phyloP scores from a whole-genome alignment of 1,140 invertebrate genomes.

The Drosophila navojoa region DNA sequence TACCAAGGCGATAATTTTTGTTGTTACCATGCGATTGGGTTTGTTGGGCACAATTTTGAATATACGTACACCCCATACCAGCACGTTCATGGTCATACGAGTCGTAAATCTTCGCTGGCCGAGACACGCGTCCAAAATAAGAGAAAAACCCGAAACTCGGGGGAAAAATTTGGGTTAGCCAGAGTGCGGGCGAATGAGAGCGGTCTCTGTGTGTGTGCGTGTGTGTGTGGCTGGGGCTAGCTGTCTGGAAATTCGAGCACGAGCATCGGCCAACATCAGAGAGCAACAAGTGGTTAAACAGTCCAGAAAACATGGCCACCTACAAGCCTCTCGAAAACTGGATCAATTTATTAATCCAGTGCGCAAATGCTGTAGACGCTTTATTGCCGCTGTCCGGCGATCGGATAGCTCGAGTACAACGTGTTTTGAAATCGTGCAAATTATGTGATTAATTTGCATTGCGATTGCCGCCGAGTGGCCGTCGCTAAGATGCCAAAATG shows the following conservation, averaged over 20 bases:
- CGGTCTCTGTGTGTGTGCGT: background rate
- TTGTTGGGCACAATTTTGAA: constrained; percentile 4
- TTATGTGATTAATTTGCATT: constrained; percentile 51
- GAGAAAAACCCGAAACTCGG: constrained; percentile 16
- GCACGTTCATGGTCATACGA: constrained; percentile 58
- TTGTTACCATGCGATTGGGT: constrained; percentile 13
- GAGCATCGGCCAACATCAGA: constrained; percentile 38
- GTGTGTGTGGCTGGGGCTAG: background rate
- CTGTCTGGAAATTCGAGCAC: constrained; percentile 15
- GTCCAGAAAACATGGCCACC: constrained; percentile 46
- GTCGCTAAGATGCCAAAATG: constrained; percentile 37
- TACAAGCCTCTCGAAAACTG: constrained; percentile 38
- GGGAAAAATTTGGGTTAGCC: constrained; percentile 38
- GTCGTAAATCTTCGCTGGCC: constrained; percentile 50
- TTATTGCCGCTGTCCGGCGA: constrained; percentile 7
- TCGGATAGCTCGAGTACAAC: constrained; percentile 27
- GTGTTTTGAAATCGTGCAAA: constrained; percentile 48
- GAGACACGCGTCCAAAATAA: constrained; percentile 39
- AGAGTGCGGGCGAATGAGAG: background rate
- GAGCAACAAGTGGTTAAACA: constrained; percentile 51
- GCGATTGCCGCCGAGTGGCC: constrained; percentile 14
- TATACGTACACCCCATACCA: constrained; percentile 36
- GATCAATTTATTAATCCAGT: constrained; percentile 55
- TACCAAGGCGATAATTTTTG: constrained; percentile 46
- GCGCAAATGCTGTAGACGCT: constrained; percentile 40